Percentiles rank a stretch among this genome's conserved stretches.
Evolutionary conservation across 2,797 vertebrate species (phyloP).

Genomic region (Oreochromis grahami): DNA sequence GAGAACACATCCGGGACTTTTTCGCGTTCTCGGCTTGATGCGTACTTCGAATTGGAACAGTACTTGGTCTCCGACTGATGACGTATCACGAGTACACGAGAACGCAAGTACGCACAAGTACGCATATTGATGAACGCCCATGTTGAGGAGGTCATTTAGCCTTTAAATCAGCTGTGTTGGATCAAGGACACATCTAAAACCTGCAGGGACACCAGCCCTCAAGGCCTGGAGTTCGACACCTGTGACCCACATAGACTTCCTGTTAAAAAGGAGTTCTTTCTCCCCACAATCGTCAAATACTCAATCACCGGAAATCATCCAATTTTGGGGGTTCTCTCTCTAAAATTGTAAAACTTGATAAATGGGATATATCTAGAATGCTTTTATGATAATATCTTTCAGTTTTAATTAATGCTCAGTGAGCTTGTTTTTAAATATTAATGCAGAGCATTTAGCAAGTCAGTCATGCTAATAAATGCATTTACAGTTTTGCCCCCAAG

Average conservation of each 20-base stretch:
- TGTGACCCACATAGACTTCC: background rate
- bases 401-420: background rate
- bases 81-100: too few relatives aligned
- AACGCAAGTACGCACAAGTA: too few relatives aligned
- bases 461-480: background rate
- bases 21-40: too few relatives aligned
- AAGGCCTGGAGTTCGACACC: fast-evolving
- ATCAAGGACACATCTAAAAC: background rate
- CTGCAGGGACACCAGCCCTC: fast-evolving
- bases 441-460: background rate
- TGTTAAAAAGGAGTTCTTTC: background rate
- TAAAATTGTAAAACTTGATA: background rate
- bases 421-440: background rate
- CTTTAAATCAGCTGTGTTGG: background rate
- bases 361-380: background rate
- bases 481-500: background rate
- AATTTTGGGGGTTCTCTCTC: background rate
- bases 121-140: too few relatives aligned
- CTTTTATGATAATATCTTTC: background rate
- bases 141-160: background rate
- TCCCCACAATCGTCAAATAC: background rate
- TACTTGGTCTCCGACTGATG: too few relatives aligned
- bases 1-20: too few relatives aligned
- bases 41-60: too few relatives aligned
- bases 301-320: background rate